Conservation (phyloP, 2,888 invertebrate genomes). For the Cataglyphis cursor region DNA sequence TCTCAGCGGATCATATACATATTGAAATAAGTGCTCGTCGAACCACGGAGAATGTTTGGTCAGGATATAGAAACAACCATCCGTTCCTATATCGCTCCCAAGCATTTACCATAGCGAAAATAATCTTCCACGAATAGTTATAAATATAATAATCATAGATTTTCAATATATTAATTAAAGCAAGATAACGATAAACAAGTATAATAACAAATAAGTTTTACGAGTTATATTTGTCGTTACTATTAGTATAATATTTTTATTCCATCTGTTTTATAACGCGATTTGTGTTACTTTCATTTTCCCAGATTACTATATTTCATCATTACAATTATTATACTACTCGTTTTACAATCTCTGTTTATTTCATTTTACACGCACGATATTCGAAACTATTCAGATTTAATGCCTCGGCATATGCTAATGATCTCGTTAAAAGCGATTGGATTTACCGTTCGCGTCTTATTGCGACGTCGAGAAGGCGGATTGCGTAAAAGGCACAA, state of each 20-base stretch:
- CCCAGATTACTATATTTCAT: neutral
- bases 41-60: slow-evolving; percentile 33
- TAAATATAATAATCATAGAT: neutral
- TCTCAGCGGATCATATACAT: slow-evolving; percentile 38
- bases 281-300: slow-evolving; percentile 14
- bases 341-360: slow-evolving; percentile 15
- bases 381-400: slow-evolving; percentile 1
- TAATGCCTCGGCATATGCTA: slow-evolving; percentile 41
- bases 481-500: slow-evolving; percentile 46
- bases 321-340: slow-evolving; percentile 21
- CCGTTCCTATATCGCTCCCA: neutral
- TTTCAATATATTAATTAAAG: neutral
- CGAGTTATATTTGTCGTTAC: slow-evolving; percentile 8
- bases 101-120: neutral
- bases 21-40: slow-evolving; percentile 39
- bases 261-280: slow-evolving; percentile 19
- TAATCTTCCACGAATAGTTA: neutral
- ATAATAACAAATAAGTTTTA: slow-evolving; percentile 14
- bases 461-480: slow-evolving; percentile 34
- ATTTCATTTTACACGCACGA: slow-evolving; percentile 8
- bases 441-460: slow-evolving; percentile 34
- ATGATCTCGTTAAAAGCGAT: slow-evolving; percentile 52
- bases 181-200: slow-evolving; percentile 3
- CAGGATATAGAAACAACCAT: neutral
- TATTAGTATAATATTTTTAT: slow-evolving; percentile 18